Base-by-base conservation (phyloP, 2,888 invertebrate species). In the Megalurothrips usitatus region DNA sequence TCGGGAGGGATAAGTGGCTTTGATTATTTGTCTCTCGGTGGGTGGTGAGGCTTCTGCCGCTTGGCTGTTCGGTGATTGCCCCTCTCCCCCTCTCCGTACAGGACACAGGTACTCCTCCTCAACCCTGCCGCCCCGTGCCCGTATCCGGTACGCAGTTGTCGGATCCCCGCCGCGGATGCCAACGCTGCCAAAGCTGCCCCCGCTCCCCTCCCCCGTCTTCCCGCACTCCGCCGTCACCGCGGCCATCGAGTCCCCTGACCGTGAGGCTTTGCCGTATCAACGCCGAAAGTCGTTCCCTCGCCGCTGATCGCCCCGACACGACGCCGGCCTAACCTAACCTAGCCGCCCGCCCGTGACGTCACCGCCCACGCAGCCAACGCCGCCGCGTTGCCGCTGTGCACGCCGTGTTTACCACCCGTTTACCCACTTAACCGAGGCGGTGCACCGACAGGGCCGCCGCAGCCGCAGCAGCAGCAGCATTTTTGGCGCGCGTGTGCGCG, bases 1-100 rank as follows among this genome's bases (percentile, higher is more conserved):
- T 75, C 68, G 68, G 34, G 68, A 58, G 11, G 68, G 68, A 58
- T 75, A 75, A 75, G 68, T 75, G 68, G 68, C 26, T 75, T 75
- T 23, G 68, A 75, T 75, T 75, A 75, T 75, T 75, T 75, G 68
- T 75, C 68, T 75, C 68, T 75, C 68, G 68, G 68, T 75, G 68
- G 68, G 68, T 75, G 68, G 68, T 75, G n/a, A 75, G 68, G 68
- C 17, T 2, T 43, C 34, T 58, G 58, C 19, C 14, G 52, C 6
- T 11, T 17, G 11, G 58, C 58, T 14, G 58, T 58, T 58, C n/a
- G 58, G 58, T 58, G 58, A 58, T 58, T 58, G 58, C 58, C 58
- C 34, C 52, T 10, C 52, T 10, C 52, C 58, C 58, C 14, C 14
- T n/a, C 58, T 17, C 58, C 14, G 6, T 17, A 17, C 58, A 8